A percentile compares a stretch with the other conserved stretches of the same genome.
Evolutionary conservation across 2,113 vertebrate species (phyloP).

Genomic region (Pseudolaguvia tuberculata): DNA sequence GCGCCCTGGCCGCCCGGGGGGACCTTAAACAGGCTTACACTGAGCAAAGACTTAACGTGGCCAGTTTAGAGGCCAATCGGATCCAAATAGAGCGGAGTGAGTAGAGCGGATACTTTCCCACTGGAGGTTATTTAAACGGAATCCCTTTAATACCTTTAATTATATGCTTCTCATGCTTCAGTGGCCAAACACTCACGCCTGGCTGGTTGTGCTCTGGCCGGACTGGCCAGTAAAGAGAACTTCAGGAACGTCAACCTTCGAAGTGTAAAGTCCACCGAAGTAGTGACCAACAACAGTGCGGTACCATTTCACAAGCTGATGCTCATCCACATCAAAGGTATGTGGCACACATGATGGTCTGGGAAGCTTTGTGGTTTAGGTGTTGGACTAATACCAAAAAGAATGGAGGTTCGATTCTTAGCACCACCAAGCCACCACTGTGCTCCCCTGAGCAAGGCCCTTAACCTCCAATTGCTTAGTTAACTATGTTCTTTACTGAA

Average conservation of each 20-base stretch:
- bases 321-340: constrained; percentile 78
- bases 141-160: neutral
- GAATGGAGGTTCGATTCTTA: too few species aligned
- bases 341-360: constrained; percentile 10
- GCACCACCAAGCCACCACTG: too few species aligned
- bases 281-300: constrained; percentile 73
- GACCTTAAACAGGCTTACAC: constrained; percentile 74
- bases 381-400: too few species aligned
- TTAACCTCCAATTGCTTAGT: too few species aligned
- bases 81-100: constrained; percentile 74
- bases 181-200: constrained; percentile 77
- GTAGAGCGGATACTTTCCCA: constrained; percentile 36
- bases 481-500: neutral
- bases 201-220: constrained; percentile 71
- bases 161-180: constrained; percentile 36
- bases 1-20: constrained; percentile 69
- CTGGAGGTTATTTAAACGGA: neutral
- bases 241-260: constrained; percentile 72
- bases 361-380: neutral
- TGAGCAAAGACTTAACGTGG: constrained; percentile 73
- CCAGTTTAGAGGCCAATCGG: constrained; percentile 70
- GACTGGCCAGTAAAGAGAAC: constrained; percentile 77
- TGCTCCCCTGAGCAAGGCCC: too few species aligned
- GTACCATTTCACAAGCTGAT: constrained; percentile 74
- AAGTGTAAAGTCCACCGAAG: constrained; percentile 70